Evolutionary conservation across 2,888 invertebrate genomes (phyloP).

Genomic region (Chaetogeoica ovagalla): DNA sequence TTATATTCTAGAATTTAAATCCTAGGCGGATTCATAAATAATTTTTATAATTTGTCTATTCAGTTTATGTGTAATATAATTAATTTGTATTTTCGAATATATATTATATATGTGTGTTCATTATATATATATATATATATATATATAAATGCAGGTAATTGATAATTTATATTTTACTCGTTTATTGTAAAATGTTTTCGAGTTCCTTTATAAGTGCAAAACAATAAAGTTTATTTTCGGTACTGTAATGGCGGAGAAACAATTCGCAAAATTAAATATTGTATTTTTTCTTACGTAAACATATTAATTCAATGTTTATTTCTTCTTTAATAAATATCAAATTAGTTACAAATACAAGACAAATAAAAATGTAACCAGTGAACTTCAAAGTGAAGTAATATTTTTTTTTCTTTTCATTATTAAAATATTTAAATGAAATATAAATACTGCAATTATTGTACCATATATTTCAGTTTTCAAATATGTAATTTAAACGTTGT

Average conservation of each 20-base stretch:
- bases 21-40: no score
- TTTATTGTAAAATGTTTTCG: no score
- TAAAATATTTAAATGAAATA: constrained; percentile 9
- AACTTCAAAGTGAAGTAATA: constrained; percentile 33
- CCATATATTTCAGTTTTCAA: not conserved
- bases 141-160: no score
- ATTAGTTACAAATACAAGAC: constrained; percentile 5
- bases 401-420: not conserved
- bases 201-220: no score
- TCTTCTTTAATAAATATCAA: constrained; percentile 43
- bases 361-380: not conserved
- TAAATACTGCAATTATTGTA: constrained; percentile 7
- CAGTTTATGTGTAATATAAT: no score
- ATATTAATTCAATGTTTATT: constrained; percentile 17
- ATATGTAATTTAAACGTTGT: not conserved
- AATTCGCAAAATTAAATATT: not conserved
- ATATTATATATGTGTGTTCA: no score
- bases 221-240: no score
- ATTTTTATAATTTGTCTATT: no score
- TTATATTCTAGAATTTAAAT: no score
- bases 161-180: no score
- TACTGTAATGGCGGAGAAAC: not conserved
- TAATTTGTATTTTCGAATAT: no score
- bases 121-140: no score
- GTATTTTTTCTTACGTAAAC: constrained; percentile 22